Evolutionary conservation across 2,888 invertebrate genomes (phyloP), one percentile per base, ranked within the genome.

Genomic region (Drosophila paracracens): DNA sequence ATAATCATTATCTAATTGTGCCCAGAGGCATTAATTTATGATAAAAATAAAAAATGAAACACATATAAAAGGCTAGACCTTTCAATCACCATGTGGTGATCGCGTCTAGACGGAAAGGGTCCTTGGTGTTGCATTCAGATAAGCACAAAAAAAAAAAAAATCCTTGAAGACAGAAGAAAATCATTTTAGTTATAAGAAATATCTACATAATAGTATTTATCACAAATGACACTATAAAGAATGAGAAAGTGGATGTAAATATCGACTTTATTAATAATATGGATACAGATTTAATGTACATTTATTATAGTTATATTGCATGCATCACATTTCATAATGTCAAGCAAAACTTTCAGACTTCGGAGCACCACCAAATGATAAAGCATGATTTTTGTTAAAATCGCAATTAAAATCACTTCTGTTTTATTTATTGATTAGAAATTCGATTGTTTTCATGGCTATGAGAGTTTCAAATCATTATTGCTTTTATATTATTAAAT

Each of bases 1-100:
- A 35, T 35, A 36, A 36, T 25, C 16, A 25, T 11, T 56, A 64
- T 51, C 29, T 57, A 35, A 64, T 48, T 58, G 52, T 57, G 43
- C 29, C 36, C 36, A n/a, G 21, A 43, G 36, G 36, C 11, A 68
- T 52, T 57, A 18, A 52, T 27, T 33, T 53, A 53, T 27, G 13
- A 18, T 66, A 52, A 13, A 53, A 13, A 35, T 21, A n/a, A 33
- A 50, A 25, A 16, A 25, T 54, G 11, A 7, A 21, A 21, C 29
- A 51, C 29, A 51, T 35, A 51, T 27, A 51, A 56, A 31, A 40
- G 35, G 18, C 18, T 54, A 8, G 25, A 35, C 25, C 35, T 11
- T 16, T 18, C 25, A 25, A 46, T 46, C 35, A 54, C 35, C 35
- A 36, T 11, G 11, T 16, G 25, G 50, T 8, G 46, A 8, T 25